Evolutionary conservation across 2,113 vertebrate genomes (phyloP).

Genomic region (Bujurquina vittata): DNA sequence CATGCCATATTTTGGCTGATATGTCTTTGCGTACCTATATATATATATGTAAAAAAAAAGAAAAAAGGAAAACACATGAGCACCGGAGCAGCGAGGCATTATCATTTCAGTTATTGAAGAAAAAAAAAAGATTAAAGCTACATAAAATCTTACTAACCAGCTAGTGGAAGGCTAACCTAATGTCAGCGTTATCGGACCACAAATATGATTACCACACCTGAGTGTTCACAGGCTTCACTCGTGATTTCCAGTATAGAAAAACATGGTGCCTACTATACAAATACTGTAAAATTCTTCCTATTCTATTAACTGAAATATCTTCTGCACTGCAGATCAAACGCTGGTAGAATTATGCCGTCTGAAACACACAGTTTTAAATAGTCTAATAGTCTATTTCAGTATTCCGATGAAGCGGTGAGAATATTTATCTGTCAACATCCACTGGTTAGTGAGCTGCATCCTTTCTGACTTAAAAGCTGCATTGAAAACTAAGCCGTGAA

Average conservation of each 20-base stretch:
- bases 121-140: too few species aligned
- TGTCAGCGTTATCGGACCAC: not conserved
- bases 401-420: not conserved
- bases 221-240: not conserved
- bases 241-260: conserved; percentile 1
- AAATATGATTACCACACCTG: not conserved
- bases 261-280: not conserved
- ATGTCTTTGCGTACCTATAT: not conserved
- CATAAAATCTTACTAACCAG: too few species aligned
- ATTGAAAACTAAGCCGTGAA: not conserved
- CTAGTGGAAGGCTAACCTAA: not conserved
- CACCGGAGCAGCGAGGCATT: too few species aligned
- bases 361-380: not conserved
- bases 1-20: not conserved
- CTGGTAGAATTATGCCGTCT: not conserved
- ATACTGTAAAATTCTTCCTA: not conserved
- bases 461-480: conserved; percentile 9
- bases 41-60: too few species aligned
- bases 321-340: not conserved
- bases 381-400: not conserved
- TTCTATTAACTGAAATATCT: too few species aligned
- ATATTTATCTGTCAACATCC: not conserved
- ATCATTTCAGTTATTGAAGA: too few species aligned
- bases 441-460: not conserved
- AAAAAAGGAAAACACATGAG: not conserved